Conservation (phyloP, 2,888 invertebrate species). For the Athrips mouffetella region DNA sequence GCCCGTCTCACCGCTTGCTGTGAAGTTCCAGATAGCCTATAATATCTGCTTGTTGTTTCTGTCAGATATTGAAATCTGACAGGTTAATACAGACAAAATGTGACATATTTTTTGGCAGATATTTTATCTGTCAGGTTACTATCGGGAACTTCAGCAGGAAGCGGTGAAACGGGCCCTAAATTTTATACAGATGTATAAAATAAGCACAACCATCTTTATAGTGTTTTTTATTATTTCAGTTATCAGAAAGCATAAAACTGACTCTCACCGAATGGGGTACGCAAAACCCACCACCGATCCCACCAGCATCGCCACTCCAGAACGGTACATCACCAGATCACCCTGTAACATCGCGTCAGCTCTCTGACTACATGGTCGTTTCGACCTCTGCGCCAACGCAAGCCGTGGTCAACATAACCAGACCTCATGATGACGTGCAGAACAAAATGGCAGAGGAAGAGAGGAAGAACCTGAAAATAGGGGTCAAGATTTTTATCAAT, state of each 20-base stretch:
- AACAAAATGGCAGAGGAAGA: slow-evolving; percentile 83
- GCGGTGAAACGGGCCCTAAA: too few species aligned
- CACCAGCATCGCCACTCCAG: slow-evolving; percentile 44
- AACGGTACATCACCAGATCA: slow-evolving; percentile 43
- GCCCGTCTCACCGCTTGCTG: too few species aligned
- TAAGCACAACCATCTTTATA: too few species aligned
- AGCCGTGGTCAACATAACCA: slow-evolving; percentile 72
- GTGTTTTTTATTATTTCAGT: slow-evolving; percentile 39
- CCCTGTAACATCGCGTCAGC: slow-evolving; percentile 29
- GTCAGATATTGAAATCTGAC: too few species aligned
- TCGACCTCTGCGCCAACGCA: slow-evolving; percentile 44
- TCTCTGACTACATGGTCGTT: slow-evolving; percentile 58
- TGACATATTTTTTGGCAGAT: too few species aligned
- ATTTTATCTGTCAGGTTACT: too few species aligned
- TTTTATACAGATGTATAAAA: too few species aligned
- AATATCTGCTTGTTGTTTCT: too few species aligned
- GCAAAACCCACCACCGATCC: slow-evolving; percentile 42
- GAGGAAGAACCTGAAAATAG: slow-evolving; percentile 87
- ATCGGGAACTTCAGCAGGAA: too few species aligned
- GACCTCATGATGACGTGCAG: slow-evolving; percentile 80
- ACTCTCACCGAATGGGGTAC: slow-evolving; percentile 67
- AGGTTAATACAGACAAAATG: too few species aligned
- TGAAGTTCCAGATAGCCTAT: too few species aligned
- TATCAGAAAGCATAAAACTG: slow-evolving; percentile 72
- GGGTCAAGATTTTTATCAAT: slow-evolving; percentile 91